Evolutionary conservation across 2,888 invertebrate genomes (phyloP).

Genomic region (Diachrysia chrysitis): DNA sequence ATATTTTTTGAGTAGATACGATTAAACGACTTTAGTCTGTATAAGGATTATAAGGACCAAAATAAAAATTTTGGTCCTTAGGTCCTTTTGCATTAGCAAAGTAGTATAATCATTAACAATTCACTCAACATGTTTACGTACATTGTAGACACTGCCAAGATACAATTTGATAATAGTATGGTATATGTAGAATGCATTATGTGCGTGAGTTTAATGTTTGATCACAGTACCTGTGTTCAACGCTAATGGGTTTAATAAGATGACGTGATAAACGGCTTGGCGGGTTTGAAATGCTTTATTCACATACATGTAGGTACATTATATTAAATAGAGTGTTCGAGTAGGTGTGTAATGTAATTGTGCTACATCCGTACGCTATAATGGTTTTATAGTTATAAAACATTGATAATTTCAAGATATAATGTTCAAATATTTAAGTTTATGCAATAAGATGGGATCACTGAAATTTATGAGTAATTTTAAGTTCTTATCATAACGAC

Average conservation of each 20-base stretch:
- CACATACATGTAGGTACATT: background rate
- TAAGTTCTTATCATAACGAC: too few species aligned
- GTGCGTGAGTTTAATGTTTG: slow-evolving; percentile 32
- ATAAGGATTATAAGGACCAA: background rate
- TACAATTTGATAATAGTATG: slow-evolving; percentile 31
- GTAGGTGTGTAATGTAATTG: slow-evolving; percentile 1
- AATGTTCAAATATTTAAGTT: too few species aligned
- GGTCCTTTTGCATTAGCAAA: slow-evolving; percentile 26
- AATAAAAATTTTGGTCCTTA: slow-evolving; percentile 17
- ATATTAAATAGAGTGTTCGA: background rate
- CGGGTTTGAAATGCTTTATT: slow-evolving; percentile 30
- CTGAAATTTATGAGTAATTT: too few species aligned
- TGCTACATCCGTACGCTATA: background rate
- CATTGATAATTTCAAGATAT: background rate
- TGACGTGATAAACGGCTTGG: slow-evolving; percentile 42
- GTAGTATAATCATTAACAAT: slow-evolving; percentile 9
- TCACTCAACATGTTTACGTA: slow-evolving; percentile 3
- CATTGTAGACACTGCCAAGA: slow-evolving; percentile 2
- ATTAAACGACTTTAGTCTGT: background rate
- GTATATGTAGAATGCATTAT: slow-evolving; percentile 12
- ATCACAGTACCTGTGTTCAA: slow-evolving; percentile 36
- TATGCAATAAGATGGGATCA: too few species aligned
- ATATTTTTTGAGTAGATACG: slow-evolving; percentile 19
- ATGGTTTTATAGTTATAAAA: background rate
- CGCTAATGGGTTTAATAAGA: slow-evolving; percentile 48